These are phyloP conservation scores for Scaptomyza pallida DNA, from an alignment of 1,140 invertebrate species.

Conservation along the genomic window DNA sequence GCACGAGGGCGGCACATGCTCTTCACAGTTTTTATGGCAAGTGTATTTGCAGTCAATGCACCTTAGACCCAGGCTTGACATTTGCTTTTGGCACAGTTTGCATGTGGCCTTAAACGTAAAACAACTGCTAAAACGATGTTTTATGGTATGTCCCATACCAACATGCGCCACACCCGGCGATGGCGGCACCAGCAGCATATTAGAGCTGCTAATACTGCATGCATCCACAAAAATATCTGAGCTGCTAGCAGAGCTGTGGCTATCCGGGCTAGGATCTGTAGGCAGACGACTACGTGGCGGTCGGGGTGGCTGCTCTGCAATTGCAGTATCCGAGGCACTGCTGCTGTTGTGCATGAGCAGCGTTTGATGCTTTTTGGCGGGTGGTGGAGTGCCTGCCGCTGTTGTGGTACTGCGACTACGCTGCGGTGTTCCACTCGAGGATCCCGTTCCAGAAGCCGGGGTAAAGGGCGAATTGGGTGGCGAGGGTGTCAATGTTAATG, in stretches of 20 bases:
- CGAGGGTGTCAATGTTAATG: slow-evolving; percentile 78
- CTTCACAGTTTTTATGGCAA: slow-evolving; percentile 94
- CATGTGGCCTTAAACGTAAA: slow-evolving; percentile 95
- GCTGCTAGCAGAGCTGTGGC: slow-evolving; percentile 79
- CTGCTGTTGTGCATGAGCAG: slow-evolving; percentile 61
- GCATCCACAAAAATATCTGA: slow-evolving; percentile 85
- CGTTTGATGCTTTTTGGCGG: slow-evolving; percentile 89
- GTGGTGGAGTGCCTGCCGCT: slow-evolving; percentile 88
- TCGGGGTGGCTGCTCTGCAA: slow-evolving; percentile 46
- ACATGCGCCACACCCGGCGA: slow-evolving; percentile 89
- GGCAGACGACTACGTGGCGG: slow-evolving; percentile 87
- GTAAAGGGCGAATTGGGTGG: slow-evolving; percentile 81
- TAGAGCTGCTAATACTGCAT: slow-evolving; percentile 76
- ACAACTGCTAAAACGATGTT: slow-evolving; percentile 94
- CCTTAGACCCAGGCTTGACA: slow-evolving; percentile 93
- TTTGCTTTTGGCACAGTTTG: slow-evolving; percentile 95
- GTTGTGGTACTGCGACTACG: slow-evolving; percentile 42
- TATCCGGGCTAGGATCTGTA: slow-evolving; percentile 87
- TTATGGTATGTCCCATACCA: slow-evolving; percentile 95
- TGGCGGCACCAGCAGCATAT: slow-evolving; percentile 88
- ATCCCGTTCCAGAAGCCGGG: slow-evolving; percentile 84
- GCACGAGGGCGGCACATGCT: slow-evolving; percentile 95
- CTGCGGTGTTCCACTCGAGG: slow-evolving; percentile 69
- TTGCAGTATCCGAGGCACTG: slow-evolving; percentile 54
- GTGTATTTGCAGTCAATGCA: slow-evolving; percentile 98